phyloP scores from a whole-genome alignment of 2,888 invertebrate genomes.

The Abrostola tripartita region DNA sequence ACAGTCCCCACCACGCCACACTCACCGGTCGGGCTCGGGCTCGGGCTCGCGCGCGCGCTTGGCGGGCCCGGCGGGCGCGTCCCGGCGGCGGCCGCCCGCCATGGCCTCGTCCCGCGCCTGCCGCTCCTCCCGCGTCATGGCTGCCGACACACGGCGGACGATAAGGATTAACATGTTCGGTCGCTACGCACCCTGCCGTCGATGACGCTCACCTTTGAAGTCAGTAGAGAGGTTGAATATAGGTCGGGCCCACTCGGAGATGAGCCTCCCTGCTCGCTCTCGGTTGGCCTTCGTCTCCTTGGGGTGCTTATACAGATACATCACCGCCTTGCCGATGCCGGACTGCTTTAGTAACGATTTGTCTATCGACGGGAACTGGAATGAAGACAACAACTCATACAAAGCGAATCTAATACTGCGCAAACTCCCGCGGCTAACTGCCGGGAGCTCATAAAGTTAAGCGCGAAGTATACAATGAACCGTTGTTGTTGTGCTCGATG shows the following conservation, averaged over 20 bases:
- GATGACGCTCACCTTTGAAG: conserved; percentile 69
- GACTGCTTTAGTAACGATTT: conserved; percentile 97
- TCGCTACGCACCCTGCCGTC: background rate
- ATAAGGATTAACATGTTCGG: background rate
- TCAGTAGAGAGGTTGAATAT: conserved; percentile 95
- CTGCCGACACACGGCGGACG: too few relatives aligned
- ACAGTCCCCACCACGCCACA: too few relatives aligned
- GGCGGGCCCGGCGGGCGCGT: conserved; percentile 83
- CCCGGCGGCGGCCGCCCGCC: conserved; percentile 71
- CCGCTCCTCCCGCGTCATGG: conserved; percentile 97
- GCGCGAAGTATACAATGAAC: background rate
- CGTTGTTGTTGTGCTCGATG: background rate
- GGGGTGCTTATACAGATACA: conserved; percentile 99
- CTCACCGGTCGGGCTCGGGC: conserved; percentile 73
- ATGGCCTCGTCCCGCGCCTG: conserved; percentile 92
- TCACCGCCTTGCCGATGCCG: conserved; percentile 99
- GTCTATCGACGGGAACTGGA: conserved; percentile 95
- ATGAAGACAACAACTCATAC: background rate
- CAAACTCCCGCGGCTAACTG: too few relatives aligned
- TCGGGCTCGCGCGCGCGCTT: conserved; percentile 55
- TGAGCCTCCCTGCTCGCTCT: conserved; percentile 96
- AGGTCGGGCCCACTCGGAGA: conserved; percentile 99
- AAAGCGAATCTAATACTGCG: too few relatives aligned
- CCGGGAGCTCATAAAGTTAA: too few relatives aligned
- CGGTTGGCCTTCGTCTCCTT: conserved; percentile 98